phyloP scores from a whole-genome alignment of 2,113 vertebrate genomes.

The Alethe diademata region DNA sequence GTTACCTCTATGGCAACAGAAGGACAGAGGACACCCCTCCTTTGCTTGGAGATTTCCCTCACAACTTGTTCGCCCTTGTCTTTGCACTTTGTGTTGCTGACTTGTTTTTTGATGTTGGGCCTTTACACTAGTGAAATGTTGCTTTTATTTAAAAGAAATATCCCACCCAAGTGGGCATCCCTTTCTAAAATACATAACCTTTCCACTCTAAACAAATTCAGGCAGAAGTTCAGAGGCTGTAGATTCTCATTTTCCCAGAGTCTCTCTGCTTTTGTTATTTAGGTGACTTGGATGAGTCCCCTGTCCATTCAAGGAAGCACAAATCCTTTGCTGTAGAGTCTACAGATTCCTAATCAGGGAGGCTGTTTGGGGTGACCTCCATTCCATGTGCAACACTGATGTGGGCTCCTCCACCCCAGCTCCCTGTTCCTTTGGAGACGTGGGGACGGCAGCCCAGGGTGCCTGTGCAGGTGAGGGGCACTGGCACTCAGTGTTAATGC shows the following conservation, averaged over 20 bases:
- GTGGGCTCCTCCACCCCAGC: background rate
- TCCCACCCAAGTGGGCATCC: background rate
- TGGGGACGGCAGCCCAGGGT: rapidly evolving
- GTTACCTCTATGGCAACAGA: rapidly evolving
- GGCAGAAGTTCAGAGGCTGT: background rate
- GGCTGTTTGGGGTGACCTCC: background rate
- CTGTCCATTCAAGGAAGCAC: background rate
- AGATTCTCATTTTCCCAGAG: background rate
- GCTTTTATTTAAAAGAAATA: background rate
- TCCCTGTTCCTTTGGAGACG: background rate
- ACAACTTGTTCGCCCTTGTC: background rate
- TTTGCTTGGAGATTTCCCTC: background rate
- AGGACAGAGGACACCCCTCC: background rate
- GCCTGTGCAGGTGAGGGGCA: background rate
- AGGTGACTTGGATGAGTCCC: background rate
- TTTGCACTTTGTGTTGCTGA: background rate
- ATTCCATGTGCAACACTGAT: background rate
- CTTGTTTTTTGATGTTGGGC: background rate
- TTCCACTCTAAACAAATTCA: background rate
- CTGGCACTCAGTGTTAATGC: background rate
- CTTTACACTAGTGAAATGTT: background rate
- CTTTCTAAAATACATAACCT: background rate
- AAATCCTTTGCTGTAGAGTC: background rate
- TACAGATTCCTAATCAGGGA: background rate
- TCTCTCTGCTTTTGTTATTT: background rate